A percentile compares a stretch with the other conserved stretches of the same genome.
These are phyloP conservation scores for Rattus norvegicus DNA, from an alignment of 2,113 vertebrate species.

Conservation along the genomic window GRCr8 NC_086026.1:107592001-107592500, in stretches of 20 bases:
- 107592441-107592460: no score
- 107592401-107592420: not conserved
- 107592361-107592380: not conserved
- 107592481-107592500: no score
- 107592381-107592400: no score
- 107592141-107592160: conserved; percentile 80
- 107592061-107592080: not conserved
- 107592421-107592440: not conserved
- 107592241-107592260: not conserved
- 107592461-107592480: not conserved
- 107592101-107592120: not conserved
- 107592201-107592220: not conserved
- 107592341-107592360: not conserved
- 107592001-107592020: not conserved
- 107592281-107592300: no score
- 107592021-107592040: not conserved
- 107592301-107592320: no score
- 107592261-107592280: no score
- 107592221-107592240: not conserved
- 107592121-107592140: conserved; percentile 84
- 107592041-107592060: not conserved
- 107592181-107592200: no score
- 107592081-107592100: not conserved
- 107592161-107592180: no score
- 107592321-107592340: no score